These are phyloP conservation scores for Nannoperca obscura DNA, from an alignment of 2,797 vertebrate species.

Conservation along the genomic window DNA sequence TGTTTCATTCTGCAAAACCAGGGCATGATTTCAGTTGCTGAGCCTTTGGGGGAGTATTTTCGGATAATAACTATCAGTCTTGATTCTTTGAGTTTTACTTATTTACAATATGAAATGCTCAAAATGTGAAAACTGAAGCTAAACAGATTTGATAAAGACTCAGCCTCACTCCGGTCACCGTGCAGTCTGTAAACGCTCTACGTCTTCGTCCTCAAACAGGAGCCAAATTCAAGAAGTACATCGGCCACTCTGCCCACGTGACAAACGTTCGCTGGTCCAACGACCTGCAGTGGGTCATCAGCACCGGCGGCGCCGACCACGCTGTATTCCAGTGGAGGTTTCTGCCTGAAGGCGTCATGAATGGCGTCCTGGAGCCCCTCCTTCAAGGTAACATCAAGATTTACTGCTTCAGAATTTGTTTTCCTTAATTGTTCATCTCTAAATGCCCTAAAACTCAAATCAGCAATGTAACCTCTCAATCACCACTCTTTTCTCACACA, in stretches of 20 bases:
- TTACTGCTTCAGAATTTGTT: not conserved
- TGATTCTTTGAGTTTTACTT: not conserved
- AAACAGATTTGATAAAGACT: not conserved
- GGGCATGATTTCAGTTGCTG: not conserved
- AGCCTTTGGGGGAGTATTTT: not conserved
- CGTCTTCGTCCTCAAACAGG: conserved; percentile 78
- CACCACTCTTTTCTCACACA: no score
- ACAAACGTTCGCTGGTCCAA: conserved; percentile 96
- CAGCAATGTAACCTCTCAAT: no score
- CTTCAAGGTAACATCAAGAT: conserved; percentile 87
- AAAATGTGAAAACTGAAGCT: not conserved
- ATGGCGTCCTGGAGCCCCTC: conserved; percentile 89
- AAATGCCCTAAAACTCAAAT: no score
- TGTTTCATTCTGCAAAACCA: not conserved
- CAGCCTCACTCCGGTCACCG: no score
- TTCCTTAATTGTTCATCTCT: no score
- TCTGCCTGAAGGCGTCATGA: conserved; percentile 93
- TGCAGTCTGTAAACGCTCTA: not conserved
- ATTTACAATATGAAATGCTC: not conserved
- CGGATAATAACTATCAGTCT: not conserved
- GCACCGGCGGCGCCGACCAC: conserved; percentile 96
- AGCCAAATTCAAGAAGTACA: conserved; percentile 95
- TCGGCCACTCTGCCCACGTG: conserved; percentile 96
- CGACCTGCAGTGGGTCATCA: conserved; percentile 96
- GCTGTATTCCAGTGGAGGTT: conserved; percentile 98